Base-by-base conservation (phyloP, 2,797 vertebrate genomes). In the Stomatorhinus walkeri region DNA sequence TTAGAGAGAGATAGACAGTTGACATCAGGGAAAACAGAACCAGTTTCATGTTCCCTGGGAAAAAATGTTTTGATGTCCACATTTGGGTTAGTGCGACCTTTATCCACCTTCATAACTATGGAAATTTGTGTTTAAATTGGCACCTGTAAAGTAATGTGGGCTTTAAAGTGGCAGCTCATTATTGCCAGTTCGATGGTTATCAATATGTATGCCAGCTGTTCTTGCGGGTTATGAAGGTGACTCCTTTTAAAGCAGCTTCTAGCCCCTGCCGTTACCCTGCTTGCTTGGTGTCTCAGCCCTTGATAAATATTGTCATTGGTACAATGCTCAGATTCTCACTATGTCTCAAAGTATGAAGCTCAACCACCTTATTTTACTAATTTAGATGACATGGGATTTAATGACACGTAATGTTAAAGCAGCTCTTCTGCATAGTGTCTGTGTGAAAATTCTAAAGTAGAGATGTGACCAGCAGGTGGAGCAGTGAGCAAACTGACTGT, bases 1-100 rank as follows among this genome's bases (percentile, higher is more conserved):
- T 61, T 43, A 92, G 88, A 91, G 92, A 89, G 90, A 93, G 91
- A 88, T 91, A 93, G 91, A 92, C 89, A 89, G 89, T 88, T 91
- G 92, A 90, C 91, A 88, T 90, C 90, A 93, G 92, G 90, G 91
- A 92, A 90, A 92, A 88, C 81, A 93, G 91, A 90, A 88, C 88
- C 89, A 93, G 91, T 93, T 90, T 91, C 91, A 90, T 87, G 6
- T 92, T 87, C 90, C 91, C 92, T 94, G 91, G 91, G 93, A 88
- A 54, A 89, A 91, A 91, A 92, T 64, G 92, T 91, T 94, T 92
- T 93, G 91, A 91, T 94, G 89, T 92, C 64, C 90, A 64, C 81
- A 61, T 19, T 28, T 95, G 94, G 94, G 94, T 94, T 94, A 94
- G 93, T 94, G 92, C 90, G 90, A 92, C 87, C 88, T 59, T 10